A percentile compares a stretch with the other conserved stretches of the same genome.
phyloP scores from a whole-genome alignment of 64 coral and sea anemone genomes.

The Dendrophyllia cribrosa region DNA sequence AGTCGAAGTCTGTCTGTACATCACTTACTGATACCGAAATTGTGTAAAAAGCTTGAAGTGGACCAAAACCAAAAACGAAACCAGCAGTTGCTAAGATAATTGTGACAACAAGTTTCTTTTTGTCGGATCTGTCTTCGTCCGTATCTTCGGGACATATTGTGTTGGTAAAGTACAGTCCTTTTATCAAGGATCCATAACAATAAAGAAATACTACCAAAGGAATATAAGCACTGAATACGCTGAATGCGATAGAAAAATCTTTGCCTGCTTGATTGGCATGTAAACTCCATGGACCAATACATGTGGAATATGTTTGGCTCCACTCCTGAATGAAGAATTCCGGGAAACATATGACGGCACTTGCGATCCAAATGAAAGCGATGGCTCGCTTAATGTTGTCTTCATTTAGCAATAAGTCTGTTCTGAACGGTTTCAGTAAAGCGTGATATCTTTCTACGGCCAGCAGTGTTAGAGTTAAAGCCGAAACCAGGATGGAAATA shows the following conservation, averaged over 20 bases:
- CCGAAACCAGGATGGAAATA: background rate
- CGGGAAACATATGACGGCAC: background rate
- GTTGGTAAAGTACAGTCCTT: slow-evolving; percentile 48
- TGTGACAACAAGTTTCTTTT: slow-evolving; percentile 24
- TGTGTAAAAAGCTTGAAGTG: background rate
- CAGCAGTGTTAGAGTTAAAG: background rate
- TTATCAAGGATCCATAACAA: slow-evolving; percentile 41
- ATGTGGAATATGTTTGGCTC: no score
- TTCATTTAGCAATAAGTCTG: background rate
- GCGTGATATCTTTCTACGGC: background rate
- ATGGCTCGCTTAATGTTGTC: background rate
- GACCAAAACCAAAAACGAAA: background rate
- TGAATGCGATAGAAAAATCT: background rate
- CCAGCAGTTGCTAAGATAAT: background rate
- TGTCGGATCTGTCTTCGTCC: slow-evolving; percentile 17
- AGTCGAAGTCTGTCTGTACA: no score
- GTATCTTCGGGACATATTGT: background rate
- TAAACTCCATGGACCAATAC: no score
- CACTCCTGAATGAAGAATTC: no score
- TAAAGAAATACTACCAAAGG: background rate
- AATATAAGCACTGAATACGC: background rate
- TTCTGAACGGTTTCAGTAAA: background rate
- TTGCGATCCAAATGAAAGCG: background rate
- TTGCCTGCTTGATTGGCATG: no score
- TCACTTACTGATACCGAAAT: background rate